Evolutionary conservation across 1,140 invertebrate genomes (phyloP), one percentile per base, ranked within the genome.

Genomic region (Portunus trituberculatus): DNA sequence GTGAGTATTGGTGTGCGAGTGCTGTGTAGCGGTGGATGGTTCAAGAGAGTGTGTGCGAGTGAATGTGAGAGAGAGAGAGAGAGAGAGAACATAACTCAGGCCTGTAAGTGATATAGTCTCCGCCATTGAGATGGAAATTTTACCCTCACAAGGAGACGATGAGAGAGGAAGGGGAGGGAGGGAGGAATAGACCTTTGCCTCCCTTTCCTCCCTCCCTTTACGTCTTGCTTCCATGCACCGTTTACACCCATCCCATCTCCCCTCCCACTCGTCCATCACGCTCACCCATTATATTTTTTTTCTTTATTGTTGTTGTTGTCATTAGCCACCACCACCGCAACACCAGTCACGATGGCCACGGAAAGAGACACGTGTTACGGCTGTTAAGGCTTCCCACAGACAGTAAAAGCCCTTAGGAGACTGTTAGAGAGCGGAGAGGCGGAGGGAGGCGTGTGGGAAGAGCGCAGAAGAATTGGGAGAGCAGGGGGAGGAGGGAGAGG

Each of bases 381-480:
- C 67, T 76, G 67, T 76, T 76, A n/a, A 76, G 67, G 20, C 67
- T 76, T 76, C 67, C 67, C 67, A 76, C 67, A 76, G 67, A 76
- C 67, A n/a, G 20, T 76, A 76, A 76, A n/a, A n/a, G n/a, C 67
- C 67, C 67, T n/a, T 76, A n/a, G 25, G n/a, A 76, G 20, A n/a
- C 67, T n/a, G 67, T 76, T 76, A 76, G n/a, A 76, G 67, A 20
- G 12, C 67, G 67, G 67, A n/a, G 67, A n/a, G 67, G 25, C 16
- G 67, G 67, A n/a, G 67, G 67, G 67, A 76, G 67, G 67, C 67
- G 67, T 76, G 67, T n/a, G 67, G 67, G 67, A 76, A 25, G 67
- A 76, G 67, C 3, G 3, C 52, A 8, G 67, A 76, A n/a, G 25
- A 25, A n/a, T 7, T 20, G 67, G 67, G n/a, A 76, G 67, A 25